Evolutionary conservation across 2,113 vertebrate genomes (phyloP), one percentile per base, ranked within the genome.

Genomic region (Tringa solitaria): DNA sequence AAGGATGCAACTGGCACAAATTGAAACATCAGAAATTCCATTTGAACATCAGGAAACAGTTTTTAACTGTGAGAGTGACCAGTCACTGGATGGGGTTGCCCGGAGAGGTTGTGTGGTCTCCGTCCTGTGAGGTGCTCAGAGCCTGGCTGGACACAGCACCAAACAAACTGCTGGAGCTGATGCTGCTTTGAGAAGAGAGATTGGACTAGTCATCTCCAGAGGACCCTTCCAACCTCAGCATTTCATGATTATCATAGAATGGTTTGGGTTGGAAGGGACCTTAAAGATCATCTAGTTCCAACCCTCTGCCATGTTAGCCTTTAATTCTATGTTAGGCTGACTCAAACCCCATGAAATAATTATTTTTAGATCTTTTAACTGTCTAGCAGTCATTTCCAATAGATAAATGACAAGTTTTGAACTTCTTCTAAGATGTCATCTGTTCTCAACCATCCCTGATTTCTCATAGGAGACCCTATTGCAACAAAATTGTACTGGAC

Each of bases 401-500:
- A 5, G 37, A 30, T 20, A 46, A 79, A n/a, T 9, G 1, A 23
- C 19, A 35, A 13, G 5, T 32, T 82, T 50, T 45, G 48, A 61
- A 57, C 17, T 9, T 70, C 14, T 39, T 3, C 1, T 1, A 5
- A 73, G 28, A 15, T 39, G 4, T 61, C 1, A 9, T 4, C 35
- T 74, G 26, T 69, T n/a, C 12, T 56, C 43, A 64, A 9, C 10
- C 18, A 11, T 6, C 3, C 4, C 8, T 18, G 16, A 3, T 57
- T 14, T 7, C 32, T 33, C 11, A 24, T 5, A 16, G 11, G 37
- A 72, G 14, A 32, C 11, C 6, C 10, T 43, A 4, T 23, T 46
- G 9, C 26, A 37, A 10, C 11, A 63, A 32, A 61, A 18, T 22
- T 21, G 2, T 12, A 2, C 17, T 53, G 33, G 53, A 28, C 5